A percentile compares a stretch with the other conserved stretches of the same genome.
Conservation (phyloP, 2,888 invertebrate species). For the Didymodactylos carnosus region DNA sequence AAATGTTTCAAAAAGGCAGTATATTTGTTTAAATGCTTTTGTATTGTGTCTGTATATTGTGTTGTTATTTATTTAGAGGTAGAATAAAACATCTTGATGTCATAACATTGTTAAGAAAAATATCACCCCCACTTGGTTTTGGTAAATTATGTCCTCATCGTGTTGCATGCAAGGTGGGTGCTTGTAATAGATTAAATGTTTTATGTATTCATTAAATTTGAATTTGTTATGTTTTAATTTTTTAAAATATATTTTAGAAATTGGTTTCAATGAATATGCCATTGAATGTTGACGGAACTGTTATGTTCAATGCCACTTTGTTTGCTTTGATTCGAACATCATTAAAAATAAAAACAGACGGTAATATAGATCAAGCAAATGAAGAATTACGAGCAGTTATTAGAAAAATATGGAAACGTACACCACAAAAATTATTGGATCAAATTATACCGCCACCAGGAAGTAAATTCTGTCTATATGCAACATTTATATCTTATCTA, state of each 20-base stretch:
- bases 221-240: too few species aligned
- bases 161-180: constrained; percentile 40
- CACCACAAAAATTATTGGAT: constrained; percentile 75
- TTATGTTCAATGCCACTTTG: constrained; percentile 92
- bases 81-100: constrained; percentile 98
- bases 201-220: too few species aligned
- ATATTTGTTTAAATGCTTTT: too few species aligned
- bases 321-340: constrained; percentile 94
- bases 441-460: constrained; percentile 97
- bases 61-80: constrained; percentile 46
- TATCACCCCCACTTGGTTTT: constrained; percentile 92
- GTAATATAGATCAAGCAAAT: constrained; percentile 60
- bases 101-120: constrained; percentile 85
- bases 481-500: too few species aligned
- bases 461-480: too few species aligned
- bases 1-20: too few species aligned
- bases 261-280: constrained; percentile 99
- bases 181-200: too few species aligned
- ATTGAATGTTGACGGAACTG: constrained; percentile 90
- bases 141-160: constrained; percentile 96
- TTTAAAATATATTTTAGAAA: constrained; percentile 39
- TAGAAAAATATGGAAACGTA: constrained; percentile 92
- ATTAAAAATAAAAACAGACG: constrained; percentile 69
- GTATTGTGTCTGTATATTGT: too few species aligned
- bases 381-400: constrained; percentile 76